Evolutionary conservation across 1,140 invertebrate species (phyloP).

Genomic region (Sarcophaga bullata): DNA sequence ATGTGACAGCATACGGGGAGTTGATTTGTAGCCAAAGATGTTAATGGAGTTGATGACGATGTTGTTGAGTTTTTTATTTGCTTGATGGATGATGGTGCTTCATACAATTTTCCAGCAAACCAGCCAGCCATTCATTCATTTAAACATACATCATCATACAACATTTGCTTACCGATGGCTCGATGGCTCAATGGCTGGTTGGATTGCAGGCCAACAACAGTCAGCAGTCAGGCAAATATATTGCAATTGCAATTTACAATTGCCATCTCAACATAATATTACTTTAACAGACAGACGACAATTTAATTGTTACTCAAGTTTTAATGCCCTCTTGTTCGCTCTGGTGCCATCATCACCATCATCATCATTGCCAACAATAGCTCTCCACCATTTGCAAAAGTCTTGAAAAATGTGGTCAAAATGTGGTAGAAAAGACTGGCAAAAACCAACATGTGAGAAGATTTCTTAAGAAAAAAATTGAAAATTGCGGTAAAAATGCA

Average conservation of each 20-base stretch:
- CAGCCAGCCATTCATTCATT: neutral
- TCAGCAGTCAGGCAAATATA: no score
- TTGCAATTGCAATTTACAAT: no score
- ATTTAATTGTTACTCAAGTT: conserved; percentile 38
- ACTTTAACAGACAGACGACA: neutral
- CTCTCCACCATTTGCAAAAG: neutral
- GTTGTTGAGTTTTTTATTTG: conserved; percentile 22
- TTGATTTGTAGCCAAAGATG: conserved; percentile 4
- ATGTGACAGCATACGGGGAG: neutral
- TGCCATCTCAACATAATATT: no score
- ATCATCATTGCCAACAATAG: neutral
- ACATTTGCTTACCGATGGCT: neutral
- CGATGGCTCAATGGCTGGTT: no score
- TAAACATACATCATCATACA: conserved; percentile 9
- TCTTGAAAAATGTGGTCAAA: no score
- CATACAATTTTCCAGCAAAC: neutral
- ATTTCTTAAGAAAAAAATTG: neutral
- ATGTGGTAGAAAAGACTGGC: no score
- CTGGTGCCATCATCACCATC: neutral
- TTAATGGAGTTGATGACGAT: conserved; percentile 23
- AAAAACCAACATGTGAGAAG: neutral
- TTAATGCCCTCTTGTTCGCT: conserved; percentile 7
- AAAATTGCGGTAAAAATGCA: neutral
- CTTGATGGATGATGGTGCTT: neutral
- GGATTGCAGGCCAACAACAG: no score